phyloP scores from a whole-genome alignment of 2,797 vertebrate genomes.

The Gallinago solitaria region DNA sequence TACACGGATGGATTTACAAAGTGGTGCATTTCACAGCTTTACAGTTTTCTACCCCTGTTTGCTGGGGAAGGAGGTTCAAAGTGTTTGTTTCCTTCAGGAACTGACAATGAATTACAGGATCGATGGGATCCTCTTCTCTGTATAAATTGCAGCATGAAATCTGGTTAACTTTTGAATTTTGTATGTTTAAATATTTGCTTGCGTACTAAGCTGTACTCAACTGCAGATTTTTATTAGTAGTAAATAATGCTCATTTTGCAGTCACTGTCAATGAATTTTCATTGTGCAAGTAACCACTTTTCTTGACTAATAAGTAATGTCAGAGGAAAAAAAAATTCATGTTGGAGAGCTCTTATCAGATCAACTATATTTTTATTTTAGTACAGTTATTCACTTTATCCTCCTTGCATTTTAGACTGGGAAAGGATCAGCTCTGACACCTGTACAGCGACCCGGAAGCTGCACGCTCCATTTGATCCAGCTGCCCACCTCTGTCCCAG shows the following conservation, averaged over 20 bases:
- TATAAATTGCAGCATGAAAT: neutral
- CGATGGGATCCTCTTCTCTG: neutral
- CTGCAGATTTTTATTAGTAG: neutral
- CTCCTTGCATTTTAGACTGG: neutral
- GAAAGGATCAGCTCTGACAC: neutral
- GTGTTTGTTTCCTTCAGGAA: neutral
- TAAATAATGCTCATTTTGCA: neutral
- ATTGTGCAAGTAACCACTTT: neutral
- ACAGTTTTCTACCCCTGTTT: neutral
- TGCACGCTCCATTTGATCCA: neutral
- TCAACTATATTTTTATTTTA: neutral
- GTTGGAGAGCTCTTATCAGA: neutral
- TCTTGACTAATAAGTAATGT: neutral
- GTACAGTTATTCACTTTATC: neutral
- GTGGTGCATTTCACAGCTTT: neutral
- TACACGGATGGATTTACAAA: neutral
- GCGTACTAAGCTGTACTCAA: neutral
- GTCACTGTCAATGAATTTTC: neutral
- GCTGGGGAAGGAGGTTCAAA: neutral
- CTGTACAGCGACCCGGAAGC: neutral
- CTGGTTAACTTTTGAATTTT: neutral
- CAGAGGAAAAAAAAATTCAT: neutral
- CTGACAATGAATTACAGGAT: neutral
- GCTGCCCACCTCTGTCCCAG: neutral
- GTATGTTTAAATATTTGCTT: neutral